Percentiles rank a stretch among this genome's conserved stretches.
Conservation (phyloP, 1,140 invertebrate genomes). For the Conus ventricosus region DNA sequence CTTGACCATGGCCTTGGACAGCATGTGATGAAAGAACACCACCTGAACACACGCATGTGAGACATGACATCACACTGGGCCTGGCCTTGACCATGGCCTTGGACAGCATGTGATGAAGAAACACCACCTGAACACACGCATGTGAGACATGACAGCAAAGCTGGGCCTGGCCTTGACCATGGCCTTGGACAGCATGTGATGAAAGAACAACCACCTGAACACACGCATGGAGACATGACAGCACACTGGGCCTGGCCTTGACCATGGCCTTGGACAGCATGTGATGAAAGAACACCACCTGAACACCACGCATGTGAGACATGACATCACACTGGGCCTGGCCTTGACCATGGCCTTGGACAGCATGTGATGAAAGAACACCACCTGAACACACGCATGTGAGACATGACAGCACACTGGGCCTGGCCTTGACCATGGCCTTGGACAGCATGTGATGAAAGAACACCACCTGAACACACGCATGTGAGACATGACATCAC, state of each 20-base stretch:
- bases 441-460: slow-evolving; percentile 98
- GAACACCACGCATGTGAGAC: too few relatives aligned
- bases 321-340: slow-evolving; percentile 91
- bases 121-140: slow-evolving; percentile 90
- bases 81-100: slow-evolving; percentile 94
- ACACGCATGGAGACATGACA: too few relatives aligned
- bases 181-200: slow-evolving; percentile 98
- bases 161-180: slow-evolving; percentile 90
- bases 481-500: too few relatives aligned
- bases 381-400: slow-evolving; percentile 88
- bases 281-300: slow-evolving; percentile 97
- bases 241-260: slow-evolving; percentile 90
- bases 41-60: too few relatives aligned
- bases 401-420: slow-evolving; percentile 92
- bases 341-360: slow-evolving; percentile 94
- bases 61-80: slow-evolving; percentile 92
- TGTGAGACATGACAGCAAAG: too few relatives aligned
- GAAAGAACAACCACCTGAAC: slow-evolving; percentile 92
- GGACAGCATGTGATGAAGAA: slow-evolving; percentile 97
- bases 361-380: slow-evolving; percentile 97
- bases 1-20: slow-evolving; percentile 94
- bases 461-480: slow-evolving; percentile 90
- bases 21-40: slow-evolving; percentile 97
- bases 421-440: slow-evolving; percentile 91
- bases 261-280: slow-evolving; percentile 96